Evolutionary conservation across 2,113 vertebrate species (phyloP), one percentile per base, ranked within the genome.

Genomic region (Hypomesus transpacificus): DNA sequence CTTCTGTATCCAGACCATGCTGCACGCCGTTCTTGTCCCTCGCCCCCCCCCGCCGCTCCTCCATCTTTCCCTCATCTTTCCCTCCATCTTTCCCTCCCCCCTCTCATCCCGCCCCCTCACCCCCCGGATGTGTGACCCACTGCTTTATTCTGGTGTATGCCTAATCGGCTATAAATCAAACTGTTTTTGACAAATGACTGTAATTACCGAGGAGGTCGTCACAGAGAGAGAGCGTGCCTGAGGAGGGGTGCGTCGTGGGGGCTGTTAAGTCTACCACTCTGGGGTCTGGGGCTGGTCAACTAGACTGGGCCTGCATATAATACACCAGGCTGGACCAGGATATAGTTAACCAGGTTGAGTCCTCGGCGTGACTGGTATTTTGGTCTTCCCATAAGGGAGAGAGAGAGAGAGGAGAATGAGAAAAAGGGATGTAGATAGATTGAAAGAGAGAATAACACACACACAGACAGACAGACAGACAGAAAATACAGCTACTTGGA

Each of bases 81-180:
- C 39, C 39, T 46, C 39, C 39, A 46, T 46, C 39, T 13, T 46
- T 13, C 39, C 39, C 39, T 46, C 24, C 39, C 39, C 39, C 39
- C 39, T 46, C 39, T 46, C 39, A 46, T 46, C 9, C 5, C 39
- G 39, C 93, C 93, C 93, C 72, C 85, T 85, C 87, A 63, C 81
- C 80, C 83, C 79, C 85, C 90, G 90, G 89, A 82, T 91, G 81
- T 88, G 85, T 85, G 73, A 89, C 89, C 86, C 82, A 88, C 82
- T 87, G 91, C 85, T 88, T 93, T 90, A 85, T 88, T 87, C 82
- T 69, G 80, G 83, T 85, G 82, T 91, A 85, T 90, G 93, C 94
- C 94, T 94, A 96, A 95, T 94, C 95, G 92, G 93, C 90, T 93
- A 93, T 94, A 95, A 96, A 96, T 96, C 94, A 95, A 94, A 90